Evolutionary conservation across 2,113 vertebrate genomes (phyloP).

Genomic region (Etheostoma spectabile): DNA sequence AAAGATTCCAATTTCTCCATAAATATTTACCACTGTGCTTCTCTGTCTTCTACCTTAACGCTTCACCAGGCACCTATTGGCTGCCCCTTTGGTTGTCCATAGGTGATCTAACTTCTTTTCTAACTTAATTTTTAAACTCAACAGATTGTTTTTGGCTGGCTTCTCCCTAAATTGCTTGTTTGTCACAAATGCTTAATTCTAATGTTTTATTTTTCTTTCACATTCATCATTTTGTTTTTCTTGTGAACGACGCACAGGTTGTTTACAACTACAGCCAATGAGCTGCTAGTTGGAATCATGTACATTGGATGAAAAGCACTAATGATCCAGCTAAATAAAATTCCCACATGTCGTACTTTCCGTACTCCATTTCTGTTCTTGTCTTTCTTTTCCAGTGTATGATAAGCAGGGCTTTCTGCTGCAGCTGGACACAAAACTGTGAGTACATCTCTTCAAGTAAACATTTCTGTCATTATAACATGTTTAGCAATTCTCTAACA

Average conservation of each 20-base stretch:
- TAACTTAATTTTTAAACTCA: constrained; percentile 72
- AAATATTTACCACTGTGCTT: constrained; percentile 59
- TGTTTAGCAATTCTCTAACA: background rate
- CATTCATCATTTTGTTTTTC: constrained; percentile 51
- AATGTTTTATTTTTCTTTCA: constrained; percentile 59
- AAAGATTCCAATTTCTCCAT: constrained; percentile 41
- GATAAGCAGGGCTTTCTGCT: constrained; percentile 96
- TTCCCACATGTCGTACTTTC: background rate
- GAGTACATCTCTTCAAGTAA: constrained; percentile 82
- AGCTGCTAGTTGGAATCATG: constrained; percentile 62
- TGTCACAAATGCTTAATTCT: constrained; percentile 57
- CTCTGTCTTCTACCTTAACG: constrained; percentile 56
- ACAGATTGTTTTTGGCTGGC: constrained; percentile 79
- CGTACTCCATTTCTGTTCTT: constrained; percentile 32
- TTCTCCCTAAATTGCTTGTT: constrained; percentile 74
- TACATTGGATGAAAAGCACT: constrained; percentile 38
- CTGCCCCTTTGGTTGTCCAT: constrained; percentile 65
- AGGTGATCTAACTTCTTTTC: constrained; percentile 79
- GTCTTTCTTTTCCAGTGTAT: constrained; percentile 86
- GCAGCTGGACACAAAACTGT: constrained; percentile 95
- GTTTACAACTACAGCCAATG: constrained; percentile 65
- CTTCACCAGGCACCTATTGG: constrained; percentile 78
- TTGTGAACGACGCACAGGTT: constrained; percentile 37
- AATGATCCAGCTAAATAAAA: constrained; percentile 11
- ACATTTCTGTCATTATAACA: constrained; percentile 3